Evolutionary conservation across 2,113 vertebrate genomes (phyloP), one percentile per base, ranked within the genome.

Genomic region (Indicator indicator): DNA sequence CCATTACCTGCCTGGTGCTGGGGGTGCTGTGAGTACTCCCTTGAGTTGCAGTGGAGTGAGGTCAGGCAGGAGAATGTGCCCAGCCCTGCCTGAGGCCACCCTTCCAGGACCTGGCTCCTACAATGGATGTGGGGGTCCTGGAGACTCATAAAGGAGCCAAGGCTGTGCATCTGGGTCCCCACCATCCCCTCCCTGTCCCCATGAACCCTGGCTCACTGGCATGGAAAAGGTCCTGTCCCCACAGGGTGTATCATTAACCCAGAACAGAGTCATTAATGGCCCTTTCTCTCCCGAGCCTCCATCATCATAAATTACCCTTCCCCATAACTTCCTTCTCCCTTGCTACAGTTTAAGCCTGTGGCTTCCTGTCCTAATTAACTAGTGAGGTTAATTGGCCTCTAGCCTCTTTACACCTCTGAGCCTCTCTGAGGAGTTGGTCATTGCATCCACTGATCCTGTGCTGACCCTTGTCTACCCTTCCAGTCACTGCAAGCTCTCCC

Each of bases 291-390:
- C 91, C 42, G 69, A 54, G 81, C 80, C 87, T 30, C 69, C 48
- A 13, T n/a, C 42, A 7, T 69, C 87, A 88, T 92, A 96, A 94
- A 95, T 93, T 88, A 93, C 76, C 88, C 72, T 94, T 91, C 70
- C 74, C 5, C 1, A 0, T 88, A 94, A 95, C 95, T 95, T 96
- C 80, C 86, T 86, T 91, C 76, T 95, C 83, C 88, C 88, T 75
- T 70, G 88, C 89, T 90, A 83, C 84, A 68, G 30, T 84, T 90
- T 55, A 89, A 96, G 82, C 65, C 73, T 44, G 78, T 86, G 94
- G 91, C 86, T 95, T 94, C 94, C 90, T 95, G 94, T 91, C 85
- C 95, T 94, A 95, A 86, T 93, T 97, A 95, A 88, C 90, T 76
- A 46, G 72, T 38, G 63, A 95, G 84, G 91, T 93, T 92, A 95